A percentile compares a stretch with the other conserved stretches of the same genome.
Evolutionary conservation across 2,888 invertebrate species (phyloP).

Genomic region (Chymomyza procnemis): DNA sequence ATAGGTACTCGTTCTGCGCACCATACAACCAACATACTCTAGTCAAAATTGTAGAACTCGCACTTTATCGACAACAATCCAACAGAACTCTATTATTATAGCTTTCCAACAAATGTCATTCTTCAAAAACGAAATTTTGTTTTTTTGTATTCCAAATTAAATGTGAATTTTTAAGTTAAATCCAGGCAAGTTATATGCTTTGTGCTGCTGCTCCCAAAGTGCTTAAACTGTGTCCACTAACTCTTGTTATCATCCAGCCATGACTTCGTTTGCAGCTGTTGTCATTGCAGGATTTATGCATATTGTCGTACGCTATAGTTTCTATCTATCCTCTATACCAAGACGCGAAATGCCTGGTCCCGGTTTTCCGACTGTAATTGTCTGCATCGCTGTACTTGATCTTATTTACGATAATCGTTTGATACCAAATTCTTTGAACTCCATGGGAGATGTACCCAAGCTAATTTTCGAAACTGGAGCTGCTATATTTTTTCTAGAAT

Average conservation of each 20-base stretch:
- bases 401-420: conserved; percentile 39
- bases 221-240: not conserved
- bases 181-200: too few relatives aligned
- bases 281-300: conserved; percentile 27
- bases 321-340: conserved; percentile 20
- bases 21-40: too few relatives aligned
- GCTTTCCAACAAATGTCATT: too few relatives aligned
- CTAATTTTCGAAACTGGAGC: conserved; percentile 22
- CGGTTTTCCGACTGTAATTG: conserved; percentile 17
- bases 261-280: conserved; percentile 35
- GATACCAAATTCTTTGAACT: conserved; percentile 24
- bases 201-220: too few relatives aligned
- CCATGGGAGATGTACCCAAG: not conserved
- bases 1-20: too few relatives aligned
- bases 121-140: too few relatives aligned
- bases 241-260: not conserved
- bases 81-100: too few relatives aligned
- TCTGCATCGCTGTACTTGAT: conserved; percentile 33
- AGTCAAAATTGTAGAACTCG: too few relatives aligned
- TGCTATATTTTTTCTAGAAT: conserved; percentile 31
- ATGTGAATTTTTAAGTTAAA: too few relatives aligned
- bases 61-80: too few relatives aligned
- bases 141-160: too few relatives aligned
- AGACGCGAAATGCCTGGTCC: conserved; percentile 31
- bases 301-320: conserved; percentile 21